phyloP scores from a whole-genome alignment of 2,113 vertebrate species.

The Tinamus guttatus region DNA sequence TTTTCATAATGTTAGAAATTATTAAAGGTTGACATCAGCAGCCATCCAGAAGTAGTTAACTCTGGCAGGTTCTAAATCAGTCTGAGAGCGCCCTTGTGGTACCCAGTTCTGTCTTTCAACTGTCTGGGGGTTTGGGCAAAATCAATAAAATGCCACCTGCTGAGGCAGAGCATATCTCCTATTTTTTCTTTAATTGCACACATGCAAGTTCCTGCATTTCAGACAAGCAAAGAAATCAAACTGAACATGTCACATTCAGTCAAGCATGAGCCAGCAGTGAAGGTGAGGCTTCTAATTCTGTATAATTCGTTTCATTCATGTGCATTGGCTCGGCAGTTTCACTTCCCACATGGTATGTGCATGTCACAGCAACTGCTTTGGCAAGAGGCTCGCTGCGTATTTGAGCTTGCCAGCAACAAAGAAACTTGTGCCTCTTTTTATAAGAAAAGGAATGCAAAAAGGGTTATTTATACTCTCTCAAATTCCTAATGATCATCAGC shows the following conservation, averaged over 20 bases:
- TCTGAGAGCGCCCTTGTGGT: not conserved
- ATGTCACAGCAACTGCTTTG: not conserved
- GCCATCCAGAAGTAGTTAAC: not conserved
- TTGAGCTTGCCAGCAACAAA: not conserved
- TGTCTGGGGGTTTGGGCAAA: fast-evolving
- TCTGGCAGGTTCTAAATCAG: not conserved
- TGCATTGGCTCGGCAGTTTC: not conserved
- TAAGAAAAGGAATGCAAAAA: not conserved
- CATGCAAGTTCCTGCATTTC: not conserved
- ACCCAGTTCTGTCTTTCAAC: not conserved
- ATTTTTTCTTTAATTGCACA: not conserved
- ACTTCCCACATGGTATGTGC: not conserved
- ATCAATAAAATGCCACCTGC: not conserved
- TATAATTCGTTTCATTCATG: not conserved
- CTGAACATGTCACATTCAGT: not conserved
- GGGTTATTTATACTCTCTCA: not conserved
- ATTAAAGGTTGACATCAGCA: not conserved
- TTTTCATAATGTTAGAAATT: not conserved
- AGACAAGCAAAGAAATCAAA: not conserved
- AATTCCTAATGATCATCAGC: not conserved
- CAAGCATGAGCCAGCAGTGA: not conserved
- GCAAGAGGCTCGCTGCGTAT: not conserved
- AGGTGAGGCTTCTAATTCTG: not conserved
- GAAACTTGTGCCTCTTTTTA: not conserved
- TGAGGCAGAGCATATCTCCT: not conserved